Evolutionary conservation across 1,140 invertebrate genomes (phyloP).

Genomic region (Platorchestia sp.): DNA sequence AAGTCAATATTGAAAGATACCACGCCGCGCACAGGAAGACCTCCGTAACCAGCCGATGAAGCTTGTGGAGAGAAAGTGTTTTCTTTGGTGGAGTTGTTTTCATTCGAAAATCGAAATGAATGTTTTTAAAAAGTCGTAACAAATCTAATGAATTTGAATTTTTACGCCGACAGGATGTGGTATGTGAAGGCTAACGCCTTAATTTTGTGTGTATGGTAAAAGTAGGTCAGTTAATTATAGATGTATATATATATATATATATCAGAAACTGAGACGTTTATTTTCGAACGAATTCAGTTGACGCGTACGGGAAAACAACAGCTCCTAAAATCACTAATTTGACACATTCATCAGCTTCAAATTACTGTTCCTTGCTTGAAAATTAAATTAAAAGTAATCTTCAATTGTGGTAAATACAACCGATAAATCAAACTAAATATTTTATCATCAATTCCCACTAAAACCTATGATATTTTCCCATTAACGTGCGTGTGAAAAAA

Average conservation of each 20-base stretch:
- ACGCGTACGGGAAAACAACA: not conserved
- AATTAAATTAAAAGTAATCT: too few relatives aligned
- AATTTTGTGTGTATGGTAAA: not conserved
- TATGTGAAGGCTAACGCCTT: not conserved
- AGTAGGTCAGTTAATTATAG: not conserved
- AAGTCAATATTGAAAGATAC: not conserved
- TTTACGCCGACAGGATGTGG: not conserved
- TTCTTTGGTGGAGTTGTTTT: not conserved
- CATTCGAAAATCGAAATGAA: not conserved
- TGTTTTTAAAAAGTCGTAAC: not conserved
- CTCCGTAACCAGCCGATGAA: not conserved
- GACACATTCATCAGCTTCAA: too few relatives aligned
- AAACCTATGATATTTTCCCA: too few relatives aligned
- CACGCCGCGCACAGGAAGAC: not conserved
- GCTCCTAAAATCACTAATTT: not conserved
- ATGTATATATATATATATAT: too few relatives aligned
- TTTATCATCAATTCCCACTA: too few relatives aligned
- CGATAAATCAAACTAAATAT: too few relatives aligned
- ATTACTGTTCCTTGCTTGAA: too few relatives aligned
- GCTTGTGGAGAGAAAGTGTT: not conserved
- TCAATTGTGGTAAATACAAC: too few relatives aligned
- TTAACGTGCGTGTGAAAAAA: too few relatives aligned
- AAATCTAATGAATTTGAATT: not conserved
- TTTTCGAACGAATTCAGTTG: not conserved
- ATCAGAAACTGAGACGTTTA: not conserved